Conservation (phyloP, 1,140 invertebrate species). For the Trichonephila inaurata region DNA sequence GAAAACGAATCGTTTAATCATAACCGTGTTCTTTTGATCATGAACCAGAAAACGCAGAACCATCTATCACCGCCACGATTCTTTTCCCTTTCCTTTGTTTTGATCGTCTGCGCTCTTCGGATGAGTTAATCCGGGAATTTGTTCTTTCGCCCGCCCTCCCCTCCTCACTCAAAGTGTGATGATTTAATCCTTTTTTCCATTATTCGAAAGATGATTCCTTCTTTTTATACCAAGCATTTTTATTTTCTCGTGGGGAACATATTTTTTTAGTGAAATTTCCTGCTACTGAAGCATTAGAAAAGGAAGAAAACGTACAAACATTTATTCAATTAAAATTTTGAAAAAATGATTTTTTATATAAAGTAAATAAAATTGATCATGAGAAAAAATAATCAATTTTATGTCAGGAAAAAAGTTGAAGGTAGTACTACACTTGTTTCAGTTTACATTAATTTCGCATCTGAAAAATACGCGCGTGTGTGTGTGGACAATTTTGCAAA, state of each 20-base stretch:
- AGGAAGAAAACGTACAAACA: no score
- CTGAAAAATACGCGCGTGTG: no score
- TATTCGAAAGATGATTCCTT: not conserved
- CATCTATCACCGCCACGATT: not conserved
- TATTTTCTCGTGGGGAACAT: not conserved
- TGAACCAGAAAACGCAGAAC: slow-evolving; percentile 25
- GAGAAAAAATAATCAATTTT: no score
- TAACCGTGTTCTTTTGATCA: slow-evolving; percentile 24
- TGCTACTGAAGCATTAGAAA: no score
- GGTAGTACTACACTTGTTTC: no score
- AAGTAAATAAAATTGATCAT: no score
- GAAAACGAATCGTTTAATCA: slow-evolving; percentile 34
- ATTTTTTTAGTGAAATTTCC: no score
- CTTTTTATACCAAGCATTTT: not conserved
- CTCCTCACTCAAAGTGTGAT: not conserved
- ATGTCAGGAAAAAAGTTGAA: no score
- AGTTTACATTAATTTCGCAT: no score
- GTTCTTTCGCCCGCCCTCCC: not conserved
- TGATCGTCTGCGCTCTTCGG: not conserved
- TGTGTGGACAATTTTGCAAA: no score
- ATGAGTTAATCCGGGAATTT: not conserved
- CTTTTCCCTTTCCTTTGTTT: not conserved
- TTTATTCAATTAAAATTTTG: no score
- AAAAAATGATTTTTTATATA: no score
- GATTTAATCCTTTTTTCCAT: not conserved